phyloP scores from a whole-genome alignment of 1,140 invertebrate genomes.

The Danaus melanippus region DNA sequence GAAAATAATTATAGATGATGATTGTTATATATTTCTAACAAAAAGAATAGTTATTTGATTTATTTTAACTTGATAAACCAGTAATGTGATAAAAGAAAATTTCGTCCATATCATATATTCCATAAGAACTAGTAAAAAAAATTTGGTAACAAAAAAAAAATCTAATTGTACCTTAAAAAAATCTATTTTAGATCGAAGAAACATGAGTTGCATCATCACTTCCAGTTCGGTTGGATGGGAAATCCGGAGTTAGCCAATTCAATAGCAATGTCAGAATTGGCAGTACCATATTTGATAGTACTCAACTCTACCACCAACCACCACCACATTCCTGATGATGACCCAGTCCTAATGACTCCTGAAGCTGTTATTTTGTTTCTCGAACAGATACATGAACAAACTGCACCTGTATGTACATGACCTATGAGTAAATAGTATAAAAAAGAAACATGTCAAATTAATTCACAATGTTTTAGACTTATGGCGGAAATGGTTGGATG shows the following conservation, averaged over 20 bases:
- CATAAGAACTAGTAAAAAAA: too few species aligned
- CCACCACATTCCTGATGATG: conserved; percentile 91
- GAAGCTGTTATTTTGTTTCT: conserved; percentile 86
- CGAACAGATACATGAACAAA: conserved; percentile 82
- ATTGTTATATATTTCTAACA: too few species aligned
- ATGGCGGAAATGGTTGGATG: conserved; percentile 84
- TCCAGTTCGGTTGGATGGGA: conserved; percentile 95
- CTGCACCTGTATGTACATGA: conserved; percentile 75
- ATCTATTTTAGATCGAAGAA: conserved; percentile 75
- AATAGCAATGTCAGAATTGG: conserved; percentile 88
- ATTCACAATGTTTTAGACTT: conserved; percentile 71
- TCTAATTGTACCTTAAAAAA: conserved; percentile 9
- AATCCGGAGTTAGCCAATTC: conserved; percentile 90
- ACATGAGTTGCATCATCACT: conserved; percentile 84
- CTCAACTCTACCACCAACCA: conserved; percentile 92
- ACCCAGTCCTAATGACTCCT: conserved; percentile 82
- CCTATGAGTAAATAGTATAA: too few species aligned
- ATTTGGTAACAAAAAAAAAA: background rate
- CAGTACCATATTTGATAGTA: conserved; percentile 89
- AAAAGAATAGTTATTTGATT: too few species aligned
- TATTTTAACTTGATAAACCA: too few species aligned
- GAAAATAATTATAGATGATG: too few species aligned
- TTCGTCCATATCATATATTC: too few species aligned
- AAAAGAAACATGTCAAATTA: too few species aligned
- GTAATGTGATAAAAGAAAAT: too few species aligned